Percentiles rank a stretch among this genome's conserved stretches.
Conservation (phyloP, 1,140 invertebrate genomes). For the Zaprionus ornatus region DNA sequence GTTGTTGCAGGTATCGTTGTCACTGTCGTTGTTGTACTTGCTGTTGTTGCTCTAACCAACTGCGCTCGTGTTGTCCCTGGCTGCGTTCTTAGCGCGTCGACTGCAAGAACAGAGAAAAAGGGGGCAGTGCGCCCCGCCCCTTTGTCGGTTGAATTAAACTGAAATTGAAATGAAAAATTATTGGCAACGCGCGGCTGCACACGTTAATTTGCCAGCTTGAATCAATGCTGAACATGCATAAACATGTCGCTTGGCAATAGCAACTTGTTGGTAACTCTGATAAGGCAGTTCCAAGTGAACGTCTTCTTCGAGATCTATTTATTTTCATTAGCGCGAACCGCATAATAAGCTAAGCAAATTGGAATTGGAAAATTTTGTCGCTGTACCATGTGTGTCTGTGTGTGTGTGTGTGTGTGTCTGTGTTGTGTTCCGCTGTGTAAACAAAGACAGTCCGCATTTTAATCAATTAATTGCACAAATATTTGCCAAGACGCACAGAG, state of each 20-base stretch:
- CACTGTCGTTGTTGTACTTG: neutral
- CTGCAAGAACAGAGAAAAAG: neutral
- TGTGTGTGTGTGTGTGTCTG: neutral
- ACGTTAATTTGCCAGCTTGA: slow-evolving; percentile 7
- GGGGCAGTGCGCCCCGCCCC: too few species aligned
- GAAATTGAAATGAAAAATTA: neutral
- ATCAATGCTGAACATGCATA: neutral
- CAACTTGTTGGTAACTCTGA: slow-evolving; percentile 12
- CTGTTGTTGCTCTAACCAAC: neutral
- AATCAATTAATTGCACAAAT: slow-evolving; percentile 76
- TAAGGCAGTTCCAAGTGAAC: neutral
- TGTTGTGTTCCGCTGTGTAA: slow-evolving; percentile 8
- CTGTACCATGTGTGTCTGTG: neutral
- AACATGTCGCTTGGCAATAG: neutral
- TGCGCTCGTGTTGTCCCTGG: slow-evolving; percentile 28
- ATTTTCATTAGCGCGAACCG: slow-evolving; percentile 63
- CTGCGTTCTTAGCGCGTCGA: slow-evolving; percentile 21
- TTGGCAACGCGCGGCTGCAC: slow-evolving; percentile 26
- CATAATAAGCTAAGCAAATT: slow-evolving; percentile 74
- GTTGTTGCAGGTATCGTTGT: neutral
- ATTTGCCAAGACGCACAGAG: slow-evolving; percentile 43
- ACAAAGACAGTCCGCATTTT: slow-evolving; percentile 40
- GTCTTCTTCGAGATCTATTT: slow-evolving; percentile 24
- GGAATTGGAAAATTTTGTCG: slow-evolving; percentile 75
- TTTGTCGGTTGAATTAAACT: neutral